Base-by-base conservation (phyloP, 2,113 vertebrate species). In the Thalassoma bifasciatum region DNA sequence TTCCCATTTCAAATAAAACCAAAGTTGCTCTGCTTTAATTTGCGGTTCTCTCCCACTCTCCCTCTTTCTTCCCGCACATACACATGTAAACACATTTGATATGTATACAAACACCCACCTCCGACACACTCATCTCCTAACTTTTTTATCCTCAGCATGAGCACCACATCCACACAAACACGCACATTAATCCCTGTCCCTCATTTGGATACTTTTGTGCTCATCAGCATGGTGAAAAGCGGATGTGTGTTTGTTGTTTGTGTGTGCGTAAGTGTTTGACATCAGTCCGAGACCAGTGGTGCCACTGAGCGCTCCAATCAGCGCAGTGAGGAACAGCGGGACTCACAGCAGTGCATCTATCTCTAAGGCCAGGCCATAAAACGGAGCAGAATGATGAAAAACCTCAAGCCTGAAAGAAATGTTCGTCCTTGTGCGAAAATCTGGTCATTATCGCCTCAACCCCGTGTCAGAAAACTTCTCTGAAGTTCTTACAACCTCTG, bases 371-470 rank as follows among this genome's bases (percentile, higher is more conserved):
- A 14, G 60, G 16, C 51, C 79, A 60, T 47, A 24, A 71, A 26
- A 67, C 24, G 44, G 52, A 63, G 50, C 24, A 51, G 56, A 68
- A 91, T 82, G 84, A 91, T 89, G 84, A 91, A 89, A 90, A 88
- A 75, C 54, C 36, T n/a, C 9, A 47, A 57, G 62, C 52, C 56
- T 74, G 51, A 86, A 64, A 66, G 38, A 84, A 88, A 71, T 44
- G 10, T 58, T 77, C 26, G 8, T 53, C 60, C 62, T 34, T 8
- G 72, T 65, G 50, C 21, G 22, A 64, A 57, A 78, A 77, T 54
- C 58, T 8, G 51, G 77, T 88, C 84, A 85, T 88, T 81, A 89
- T 71, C 65, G 13, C 38, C 79, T 75, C 68, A 52, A 58, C 51
- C 54, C 47, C n/a, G 30, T 60, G 72, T 59, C 57, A 66, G 46